Conservation (phyloP, 2,797 vertebrate genomes). For the Enteromius afrohamiltoni region DNA sequence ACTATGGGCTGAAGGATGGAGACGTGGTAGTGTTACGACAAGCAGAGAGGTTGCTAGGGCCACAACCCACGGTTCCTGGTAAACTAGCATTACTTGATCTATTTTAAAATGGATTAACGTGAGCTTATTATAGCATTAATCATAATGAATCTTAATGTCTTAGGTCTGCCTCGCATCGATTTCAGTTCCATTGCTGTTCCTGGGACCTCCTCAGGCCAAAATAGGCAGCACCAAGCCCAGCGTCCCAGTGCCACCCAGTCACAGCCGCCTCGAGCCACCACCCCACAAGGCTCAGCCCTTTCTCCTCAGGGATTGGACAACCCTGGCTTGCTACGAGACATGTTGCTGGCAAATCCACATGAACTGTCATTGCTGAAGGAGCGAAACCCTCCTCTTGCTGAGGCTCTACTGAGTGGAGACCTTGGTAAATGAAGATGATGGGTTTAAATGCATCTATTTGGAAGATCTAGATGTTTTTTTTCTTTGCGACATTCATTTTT, state of each 20-base stretch:
- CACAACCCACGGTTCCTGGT: conserved; percentile 81
- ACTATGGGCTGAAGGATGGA: conserved; percentile 94
- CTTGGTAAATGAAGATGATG: conserved; percentile 79
- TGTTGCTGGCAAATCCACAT: conserved; percentile 94
- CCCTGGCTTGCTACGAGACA: conserved; percentile 92
- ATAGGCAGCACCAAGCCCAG: conserved; percentile 63
- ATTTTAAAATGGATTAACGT: neutral
- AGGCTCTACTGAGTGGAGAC: conserved; percentile 95
- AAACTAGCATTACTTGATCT: conserved; percentile 26
- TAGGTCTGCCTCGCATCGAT: conserved; percentile 93
- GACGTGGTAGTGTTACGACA: conserved; percentile 95
- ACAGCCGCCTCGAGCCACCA: conserved; percentile 51
- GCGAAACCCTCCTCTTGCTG: conserved; percentile 92
- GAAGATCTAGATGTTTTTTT: neutral
- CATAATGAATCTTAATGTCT: conserved; percentile 11
- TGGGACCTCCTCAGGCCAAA: conserved; percentile 80
- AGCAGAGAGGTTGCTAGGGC: conserved; percentile 79
- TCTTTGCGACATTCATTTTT: neutral
- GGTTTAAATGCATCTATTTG: neutral
- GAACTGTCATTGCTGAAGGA: conserved; percentile 97
- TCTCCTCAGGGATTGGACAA: conserved; percentile 93
- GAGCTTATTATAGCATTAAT: neutral
- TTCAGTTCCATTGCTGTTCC: conserved; percentile 96
- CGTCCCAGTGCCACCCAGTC: conserved; percentile 48
- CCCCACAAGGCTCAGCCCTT: conserved; percentile 64